phyloP scores from a whole-genome alignment of 2,113 vertebrate species.

The Mustelus asterias region DNA sequence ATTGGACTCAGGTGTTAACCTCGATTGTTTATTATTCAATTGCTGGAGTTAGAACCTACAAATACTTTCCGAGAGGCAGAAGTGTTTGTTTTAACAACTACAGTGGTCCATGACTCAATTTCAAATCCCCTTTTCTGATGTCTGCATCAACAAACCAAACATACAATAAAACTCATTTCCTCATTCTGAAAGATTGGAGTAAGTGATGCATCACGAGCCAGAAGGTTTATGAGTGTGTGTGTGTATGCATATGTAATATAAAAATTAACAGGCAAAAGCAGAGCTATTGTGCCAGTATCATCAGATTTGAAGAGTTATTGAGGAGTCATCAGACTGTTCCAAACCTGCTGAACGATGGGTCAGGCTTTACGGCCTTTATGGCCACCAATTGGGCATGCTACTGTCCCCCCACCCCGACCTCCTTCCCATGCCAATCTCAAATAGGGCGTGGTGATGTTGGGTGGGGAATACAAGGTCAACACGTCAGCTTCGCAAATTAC shows the following conservation, averaged over 20 bases:
- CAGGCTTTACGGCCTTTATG: too few relatives aligned
- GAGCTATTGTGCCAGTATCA: not conserved
- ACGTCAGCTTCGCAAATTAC: too few relatives aligned
- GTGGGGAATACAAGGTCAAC: too few relatives aligned
- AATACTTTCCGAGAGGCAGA: not conserved
- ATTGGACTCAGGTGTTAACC: not conserved
- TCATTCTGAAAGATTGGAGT: not conserved
- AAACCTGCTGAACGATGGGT: not conserved
- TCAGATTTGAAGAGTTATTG: not conserved
- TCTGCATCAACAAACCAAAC: not conserved
- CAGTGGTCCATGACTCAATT: not conserved
- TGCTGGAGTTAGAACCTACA: not conserved
- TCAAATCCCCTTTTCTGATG: not conserved
- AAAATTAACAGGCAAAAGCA: not conserved
- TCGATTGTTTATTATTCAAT: not conserved
- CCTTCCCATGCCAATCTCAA: too few relatives aligned
- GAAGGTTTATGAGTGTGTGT: not conserved
- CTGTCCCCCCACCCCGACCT: too few relatives aligned
- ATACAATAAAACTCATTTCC: not conserved
- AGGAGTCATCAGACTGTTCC: not conserved
- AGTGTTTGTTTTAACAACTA: not conserved
- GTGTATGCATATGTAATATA: not conserved
- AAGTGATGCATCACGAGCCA: not conserved
- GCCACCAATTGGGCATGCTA: too few relatives aligned
- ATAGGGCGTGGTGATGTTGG: too few relatives aligned